Base-by-base conservation (phyloP, 1,140 invertebrate species). In the Panulirus ornatus region DNA sequence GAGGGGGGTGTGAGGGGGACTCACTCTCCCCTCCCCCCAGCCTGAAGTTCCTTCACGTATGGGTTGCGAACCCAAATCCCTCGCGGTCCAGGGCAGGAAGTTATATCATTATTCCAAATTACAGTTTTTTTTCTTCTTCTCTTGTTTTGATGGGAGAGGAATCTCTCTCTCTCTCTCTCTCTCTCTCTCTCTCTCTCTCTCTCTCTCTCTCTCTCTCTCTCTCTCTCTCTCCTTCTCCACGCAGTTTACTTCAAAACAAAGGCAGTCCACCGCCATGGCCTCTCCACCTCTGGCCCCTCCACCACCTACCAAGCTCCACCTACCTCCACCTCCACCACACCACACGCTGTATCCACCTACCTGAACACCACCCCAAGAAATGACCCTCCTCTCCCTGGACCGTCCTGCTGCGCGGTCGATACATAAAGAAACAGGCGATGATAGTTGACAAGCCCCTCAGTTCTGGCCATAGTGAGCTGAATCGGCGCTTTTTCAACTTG, bases 401-500 rank as follows among this genome's bases (percentile, higher is more conserved):
- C 71, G 5, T 75, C 2, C 71, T 40, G 3, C 38, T 8, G 8
- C 71, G 3, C 30, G 58, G n/a, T 66, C 81, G 81, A 83, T 83
- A 83, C 81, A 83, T 40, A 6, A 40, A 66, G 81, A 27, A 36
- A 83, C 1, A 2, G 19, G 19, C 58, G 54, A n/a, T 63, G 34
- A 40, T 63, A 44, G 58, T 30, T 83, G 81, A 27, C 30, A 83
- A 66, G 22, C 9, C 11, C 5, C 54, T 22, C 3, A 19, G 81
- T 19, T n/a, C 38, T 14, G 81, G 81, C 0, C 36, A 36, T 19
- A 66, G 44, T 34, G 14, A 70, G 81, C 81, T 70, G 81, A 83
- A 27, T 83, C 81, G 16, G 58, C 81, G 81, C 81, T 83, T 83
- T 83, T 66, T 66, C 81, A 66, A 83, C 51, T 83, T 83, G 81